Percentiles rank a stretch among this genome's conserved stretches.
Conservation (phyloP, 2,888 invertebrate genomes). For the Boloria selene region DNA sequence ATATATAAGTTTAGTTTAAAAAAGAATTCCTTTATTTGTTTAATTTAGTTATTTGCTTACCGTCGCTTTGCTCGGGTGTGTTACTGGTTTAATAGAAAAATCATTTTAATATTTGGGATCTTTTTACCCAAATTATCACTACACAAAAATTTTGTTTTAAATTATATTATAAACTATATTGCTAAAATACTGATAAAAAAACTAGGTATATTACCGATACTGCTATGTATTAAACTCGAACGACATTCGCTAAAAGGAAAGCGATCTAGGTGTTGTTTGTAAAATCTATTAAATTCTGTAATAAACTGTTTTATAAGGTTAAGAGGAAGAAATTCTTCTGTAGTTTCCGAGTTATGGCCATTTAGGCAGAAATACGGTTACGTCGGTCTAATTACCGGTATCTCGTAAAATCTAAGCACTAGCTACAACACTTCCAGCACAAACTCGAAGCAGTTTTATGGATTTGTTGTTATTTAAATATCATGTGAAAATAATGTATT, state of each 20-base stretch:
- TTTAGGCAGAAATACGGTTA: constrained; percentile 47
- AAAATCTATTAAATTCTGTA: constrained; percentile 27
- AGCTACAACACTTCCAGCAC: constrained; percentile 44
- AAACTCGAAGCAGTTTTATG: constrained; percentile 3
- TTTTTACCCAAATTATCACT: no score
- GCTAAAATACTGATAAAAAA: no score
- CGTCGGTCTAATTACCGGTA: constrained; percentile 54
- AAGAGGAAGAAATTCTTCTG: constrained; percentile 38
- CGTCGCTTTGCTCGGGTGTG: no score
- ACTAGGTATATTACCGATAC: no score
- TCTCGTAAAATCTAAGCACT: constrained; percentile 58
- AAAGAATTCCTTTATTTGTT: no score
- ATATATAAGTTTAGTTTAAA: no score
- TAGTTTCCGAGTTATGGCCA: constrained; percentile 46
- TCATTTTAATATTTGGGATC: no score
- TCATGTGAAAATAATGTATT: constrained; percentile 3
- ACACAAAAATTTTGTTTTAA: no score
- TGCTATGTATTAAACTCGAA: not conserved
- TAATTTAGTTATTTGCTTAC: no score
- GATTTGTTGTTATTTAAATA: constrained; percentile 2
- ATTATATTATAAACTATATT: no score
- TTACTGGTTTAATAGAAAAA: no score
- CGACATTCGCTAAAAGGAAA: constrained; percentile 14
- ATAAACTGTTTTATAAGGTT: constrained; percentile 41
- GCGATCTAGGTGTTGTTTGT: constrained; percentile 26